phyloP scores from a whole-genome alignment of 2,797 vertebrate genomes.

The Synanceia verrucosa region DNA sequence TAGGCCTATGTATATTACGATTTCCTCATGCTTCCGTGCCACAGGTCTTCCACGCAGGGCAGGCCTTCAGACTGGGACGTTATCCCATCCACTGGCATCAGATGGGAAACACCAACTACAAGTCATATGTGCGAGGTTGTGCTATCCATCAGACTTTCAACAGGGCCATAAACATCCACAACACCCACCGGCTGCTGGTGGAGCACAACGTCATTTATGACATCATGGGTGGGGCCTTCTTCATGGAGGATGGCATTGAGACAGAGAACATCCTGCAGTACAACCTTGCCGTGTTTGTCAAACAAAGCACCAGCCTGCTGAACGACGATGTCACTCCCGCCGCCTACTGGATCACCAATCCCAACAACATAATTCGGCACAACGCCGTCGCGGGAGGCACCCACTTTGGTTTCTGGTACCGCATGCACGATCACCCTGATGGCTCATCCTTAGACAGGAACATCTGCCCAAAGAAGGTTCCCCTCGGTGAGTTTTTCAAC shows the following conservation, averaged over 20 bases:
- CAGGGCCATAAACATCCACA: conserved; percentile 89
- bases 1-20: no score
- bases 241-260: conserved; percentile 92
- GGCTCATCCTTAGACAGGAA: conserved; percentile 82
- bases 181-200: conserved; percentile 88
- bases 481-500: conserved; percentile 88
- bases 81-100: conserved; percentile 92
- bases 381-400: conserved; percentile 88
- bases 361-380: conserved; percentile 88
- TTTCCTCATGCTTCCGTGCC: neutral
- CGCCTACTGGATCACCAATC: conserved; percentile 91
- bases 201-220: conserved; percentile 89
- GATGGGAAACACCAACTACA: conserved; percentile 84
- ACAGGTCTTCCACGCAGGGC: conserved; percentile 86
- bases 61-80: conserved; percentile 88
- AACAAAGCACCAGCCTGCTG: conserved; percentile 89
- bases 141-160: conserved; percentile 88
- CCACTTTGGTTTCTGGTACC: conserved; percentile 93
- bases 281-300: conserved; percentile 89
- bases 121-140: conserved; percentile 88
- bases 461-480: conserved; percentile 86
- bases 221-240: conserved; percentile 90
- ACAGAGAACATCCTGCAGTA: conserved; percentile 88
- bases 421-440: conserved; percentile 87
- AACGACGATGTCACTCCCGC: conserved; percentile 92